Evolutionary conservation across 1,140 invertebrate genomes (phyloP).

Genomic region (Vanessa atalanta): DNA sequence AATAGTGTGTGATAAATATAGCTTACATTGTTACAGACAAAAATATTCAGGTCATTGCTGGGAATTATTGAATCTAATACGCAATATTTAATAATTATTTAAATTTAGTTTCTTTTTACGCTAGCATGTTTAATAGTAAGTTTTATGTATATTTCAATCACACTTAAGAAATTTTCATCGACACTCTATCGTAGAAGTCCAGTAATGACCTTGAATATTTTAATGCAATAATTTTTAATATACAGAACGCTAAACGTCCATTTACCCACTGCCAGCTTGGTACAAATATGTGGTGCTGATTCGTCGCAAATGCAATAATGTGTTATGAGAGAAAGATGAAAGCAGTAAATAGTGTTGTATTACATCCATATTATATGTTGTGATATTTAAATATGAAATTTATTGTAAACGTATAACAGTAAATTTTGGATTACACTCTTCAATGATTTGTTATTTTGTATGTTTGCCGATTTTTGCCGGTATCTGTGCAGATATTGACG

Average conservation of each 20-base stretch:
- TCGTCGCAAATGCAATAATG: conserved; percentile 30
- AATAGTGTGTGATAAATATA: conserved; percentile 14
- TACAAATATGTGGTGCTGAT: conserved; percentile 36
- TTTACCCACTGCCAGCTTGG: conserved; percentile 37
- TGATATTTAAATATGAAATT: conserved; percentile 5
- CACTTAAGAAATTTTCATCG: not conserved
- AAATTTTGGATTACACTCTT: not conserved
- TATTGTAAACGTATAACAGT: not conserved
- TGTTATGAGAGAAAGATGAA: not conserved
- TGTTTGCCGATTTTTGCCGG: too few relatives aligned
- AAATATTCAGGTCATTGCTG: not conserved
- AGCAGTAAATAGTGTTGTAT: conserved; percentile 2
- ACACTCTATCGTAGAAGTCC: not conserved
- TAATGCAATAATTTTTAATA: conserved; percentile 26
- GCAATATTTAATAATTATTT: not conserved
- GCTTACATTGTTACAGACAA: conserved; percentile 7
- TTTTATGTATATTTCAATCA: not conserved
- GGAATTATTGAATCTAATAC: not conserved
- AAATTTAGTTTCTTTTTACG: too few relatives aligned
- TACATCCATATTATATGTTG: not conserved
- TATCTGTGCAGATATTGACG: too few relatives aligned
- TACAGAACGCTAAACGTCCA: conserved; percentile 33
- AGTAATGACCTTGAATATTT: conserved; percentile 15
- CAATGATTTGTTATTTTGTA: too few relatives aligned
- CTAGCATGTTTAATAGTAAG: not conserved